Conservation (phyloP, 1,140 invertebrate genomes). For the Battus philenor region DNA sequence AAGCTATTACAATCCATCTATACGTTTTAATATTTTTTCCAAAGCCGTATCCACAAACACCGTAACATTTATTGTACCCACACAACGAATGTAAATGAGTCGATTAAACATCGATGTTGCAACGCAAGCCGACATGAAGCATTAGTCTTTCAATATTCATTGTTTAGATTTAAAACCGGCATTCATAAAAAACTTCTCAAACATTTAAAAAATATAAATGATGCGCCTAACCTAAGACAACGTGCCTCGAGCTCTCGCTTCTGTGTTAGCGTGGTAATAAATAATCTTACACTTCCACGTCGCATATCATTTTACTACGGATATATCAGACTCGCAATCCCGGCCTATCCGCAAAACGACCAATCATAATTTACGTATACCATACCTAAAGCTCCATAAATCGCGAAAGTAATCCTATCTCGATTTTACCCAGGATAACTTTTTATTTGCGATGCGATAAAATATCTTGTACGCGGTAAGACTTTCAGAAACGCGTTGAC, state of each 20-base stretch:
- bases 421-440: constrained; percentile 32
- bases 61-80: constrained; percentile 1
- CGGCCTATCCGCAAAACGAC: constrained; percentile 44
- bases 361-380: constrained; percentile 51
- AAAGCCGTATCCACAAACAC: constrained; percentile 13
- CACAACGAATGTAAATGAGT: constrained; percentile 51
- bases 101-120: constrained; percentile 58
- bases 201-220: constrained; percentile 72
- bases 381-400: constrained; percentile 39
- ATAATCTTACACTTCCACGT: constrained; percentile 63
- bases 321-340: constrained; percentile 62
- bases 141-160: constrained; percentile 67
- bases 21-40: constrained; percentile 5
- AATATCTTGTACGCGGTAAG: constrained; percentile 22
- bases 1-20: no score
- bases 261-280: constrained; percentile 62
- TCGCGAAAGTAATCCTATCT: constrained; percentile 34
- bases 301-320: constrained; percentile 61
- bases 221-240: constrained; percentile 64
- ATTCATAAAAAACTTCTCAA: constrained; percentile 68
- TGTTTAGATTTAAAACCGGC: constrained; percentile 61
- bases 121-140: constrained; percentile 52
- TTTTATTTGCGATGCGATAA: constrained; percentile 24
- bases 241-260: constrained; percentile 47
- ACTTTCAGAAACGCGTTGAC: no score